These are phyloP conservation scores for Hemicordylus capensis DNA, from an alignment of 2,113 vertebrate genomes.

Conservation along the genomic window DNA sequence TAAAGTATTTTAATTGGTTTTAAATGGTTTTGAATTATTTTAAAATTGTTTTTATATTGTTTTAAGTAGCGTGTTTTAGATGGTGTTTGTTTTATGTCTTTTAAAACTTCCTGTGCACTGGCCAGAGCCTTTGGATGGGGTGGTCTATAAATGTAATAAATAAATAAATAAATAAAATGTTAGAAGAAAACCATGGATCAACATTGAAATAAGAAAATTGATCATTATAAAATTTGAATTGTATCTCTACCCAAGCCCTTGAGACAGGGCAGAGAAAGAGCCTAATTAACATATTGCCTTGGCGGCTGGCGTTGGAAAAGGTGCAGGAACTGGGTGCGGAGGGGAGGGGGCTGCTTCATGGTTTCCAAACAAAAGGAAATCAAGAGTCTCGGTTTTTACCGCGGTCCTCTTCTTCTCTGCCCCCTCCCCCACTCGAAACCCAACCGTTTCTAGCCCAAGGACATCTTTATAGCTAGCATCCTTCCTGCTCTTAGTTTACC, in stretches of 20 bases:
- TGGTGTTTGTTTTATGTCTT: too few relatives aligned
- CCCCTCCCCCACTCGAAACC: constrained; percentile 23
- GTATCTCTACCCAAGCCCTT: background rate
- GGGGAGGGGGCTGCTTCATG: background rate
- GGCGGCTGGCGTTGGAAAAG: background rate
- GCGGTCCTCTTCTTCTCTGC: constrained; percentile 40
- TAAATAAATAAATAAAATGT: too few relatives aligned
- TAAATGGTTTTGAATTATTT: too few relatives aligned
- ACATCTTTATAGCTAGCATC: constrained; percentile 6
- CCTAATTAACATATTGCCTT: background rate
- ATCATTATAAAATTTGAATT: too few relatives aligned
- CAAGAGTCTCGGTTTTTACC: background rate
- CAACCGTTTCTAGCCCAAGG: constrained; percentile 36
- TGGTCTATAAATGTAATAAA: too few relatives aligned
- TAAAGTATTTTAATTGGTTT: too few relatives aligned
- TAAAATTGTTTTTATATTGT: too few relatives aligned
- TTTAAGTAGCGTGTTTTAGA: too few relatives aligned
- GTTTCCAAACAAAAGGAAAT: constrained; percentile 35
- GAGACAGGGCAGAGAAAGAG: background rate
- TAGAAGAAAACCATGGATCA: too few relatives aligned
- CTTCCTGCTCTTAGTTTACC: constrained; percentile 29
- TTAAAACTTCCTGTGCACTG: too few relatives aligned
- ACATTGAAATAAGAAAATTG: too few relatives aligned
- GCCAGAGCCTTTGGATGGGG: too few relatives aligned
- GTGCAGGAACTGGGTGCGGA: background rate